Evolutionary conservation across 2,888 invertebrate genomes (phyloP).

Genomic region (Phalera bucephala): DNA sequence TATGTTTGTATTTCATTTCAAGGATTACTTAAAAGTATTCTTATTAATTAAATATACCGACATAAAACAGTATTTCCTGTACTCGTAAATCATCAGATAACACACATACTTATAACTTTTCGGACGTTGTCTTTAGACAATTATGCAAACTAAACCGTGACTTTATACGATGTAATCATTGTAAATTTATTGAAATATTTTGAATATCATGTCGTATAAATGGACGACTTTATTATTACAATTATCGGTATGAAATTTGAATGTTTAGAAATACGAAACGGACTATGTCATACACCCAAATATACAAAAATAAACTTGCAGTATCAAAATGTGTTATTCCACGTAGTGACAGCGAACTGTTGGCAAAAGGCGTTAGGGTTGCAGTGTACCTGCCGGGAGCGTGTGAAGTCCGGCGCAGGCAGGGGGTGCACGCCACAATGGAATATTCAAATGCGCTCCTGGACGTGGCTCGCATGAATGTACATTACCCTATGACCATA

Average conservation of each 20-base stretch:
- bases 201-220: constrained; percentile 6
- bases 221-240: background rate
- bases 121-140: background rate
- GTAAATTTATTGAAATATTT: constrained; percentile 6
- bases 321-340: constrained; percentile 30
- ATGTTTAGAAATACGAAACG: no score
- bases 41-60: background rate
- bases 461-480: constrained; percentile 79
- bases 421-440: constrained; percentile 61
- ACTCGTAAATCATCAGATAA: background rate
- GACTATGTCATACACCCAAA: no score
- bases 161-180: constrained; percentile 1
- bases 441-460: constrained; percentile 80
- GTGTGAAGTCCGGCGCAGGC: constrained; percentile 80
- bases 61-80: background rate
- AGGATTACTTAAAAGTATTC: background rate
- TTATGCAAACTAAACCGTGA: constrained; percentile 1
- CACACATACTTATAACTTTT: background rate
- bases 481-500: constrained; percentile 81
- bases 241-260: no score
- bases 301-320: no score
- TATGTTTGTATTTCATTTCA: background rate
- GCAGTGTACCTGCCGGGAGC: constrained; percentile 59
- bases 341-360: constrained; percentile 22
- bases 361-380: constrained; percentile 32